These are phyloP conservation scores for Dryocosmus kuriphilus DNA, from an alignment of 2,888 invertebrate genomes.

Conservation along the genomic window DNA sequence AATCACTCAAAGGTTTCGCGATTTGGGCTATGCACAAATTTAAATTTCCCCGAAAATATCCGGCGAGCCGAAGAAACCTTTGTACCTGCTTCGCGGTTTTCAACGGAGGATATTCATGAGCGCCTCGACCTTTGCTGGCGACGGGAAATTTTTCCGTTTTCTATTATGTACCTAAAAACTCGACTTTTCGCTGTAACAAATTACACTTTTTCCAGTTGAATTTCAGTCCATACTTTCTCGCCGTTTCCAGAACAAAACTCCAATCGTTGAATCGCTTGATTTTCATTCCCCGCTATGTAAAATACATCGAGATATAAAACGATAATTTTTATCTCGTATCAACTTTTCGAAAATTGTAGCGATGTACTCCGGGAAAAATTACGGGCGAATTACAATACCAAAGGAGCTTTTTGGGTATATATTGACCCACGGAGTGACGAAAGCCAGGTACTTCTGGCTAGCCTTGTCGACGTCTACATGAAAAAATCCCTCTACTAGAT, in stretches of 20 bases:
- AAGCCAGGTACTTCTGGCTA: slow-evolving; percentile 3
- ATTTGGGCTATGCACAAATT: slow-evolving; percentile 22
- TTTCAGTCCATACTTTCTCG: slow-evolving; percentile 25
- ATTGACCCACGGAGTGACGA: slow-evolving; percentile 1
- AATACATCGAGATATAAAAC: slow-evolving; percentile 38
- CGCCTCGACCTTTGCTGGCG: slow-evolving; percentile 42
- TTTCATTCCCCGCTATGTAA: background rate
- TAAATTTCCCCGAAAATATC: slow-evolving; percentile 51
- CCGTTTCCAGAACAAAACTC: background rate
- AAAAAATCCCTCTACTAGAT: background rate
- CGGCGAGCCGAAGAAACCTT: slow-evolving; percentile 43
- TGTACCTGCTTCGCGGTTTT: slow-evolving; percentile 38
- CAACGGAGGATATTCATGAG: slow-evolving; percentile 39
- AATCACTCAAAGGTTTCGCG: slow-evolving; percentile 42
- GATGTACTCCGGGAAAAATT: slow-evolving; percentile 25
- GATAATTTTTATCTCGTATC: background rate
- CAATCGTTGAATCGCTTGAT: slow-evolving; percentile 3
- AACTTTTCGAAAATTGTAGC: background rate
- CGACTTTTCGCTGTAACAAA: slow-evolving; percentile 39
- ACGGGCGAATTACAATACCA: background rate
- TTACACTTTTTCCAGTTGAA: slow-evolving; percentile 46
- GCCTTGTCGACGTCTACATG: slow-evolving; percentile 5
- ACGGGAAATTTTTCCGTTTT: slow-evolving; percentile 44
- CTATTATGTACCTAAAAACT: slow-evolving; percentile 42
- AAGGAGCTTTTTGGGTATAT: background rate